Conservation (phyloP, 2,113 vertebrate species). For the Sinocyclocheilus rhinocerous region DNA sequence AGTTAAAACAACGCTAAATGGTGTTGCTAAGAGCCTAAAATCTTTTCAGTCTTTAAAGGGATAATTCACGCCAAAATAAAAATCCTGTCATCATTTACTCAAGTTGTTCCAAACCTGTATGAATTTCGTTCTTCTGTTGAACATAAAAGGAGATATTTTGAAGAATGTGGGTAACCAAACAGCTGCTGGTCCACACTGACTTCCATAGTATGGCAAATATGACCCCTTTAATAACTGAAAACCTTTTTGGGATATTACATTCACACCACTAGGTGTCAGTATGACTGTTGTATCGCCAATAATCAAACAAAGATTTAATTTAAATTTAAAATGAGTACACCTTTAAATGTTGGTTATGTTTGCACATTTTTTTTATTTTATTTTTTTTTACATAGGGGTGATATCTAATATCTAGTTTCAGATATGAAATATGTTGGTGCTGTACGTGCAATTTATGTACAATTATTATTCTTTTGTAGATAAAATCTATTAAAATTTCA, state of each 20-base stretch:
- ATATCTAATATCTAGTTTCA: background rate
- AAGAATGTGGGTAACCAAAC: background rate
- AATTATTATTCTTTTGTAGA: background rate
- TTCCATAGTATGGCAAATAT: too few species aligned
- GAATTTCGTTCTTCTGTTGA: background rate
- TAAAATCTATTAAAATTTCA: background rate
- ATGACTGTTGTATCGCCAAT: too few species aligned
- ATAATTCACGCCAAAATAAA: background rate
- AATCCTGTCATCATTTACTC: too few species aligned
- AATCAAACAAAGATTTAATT: background rate
- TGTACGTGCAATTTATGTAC: background rate
- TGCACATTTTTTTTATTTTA: background rate
- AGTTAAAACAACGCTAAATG: background rate
- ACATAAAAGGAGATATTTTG: background rate
- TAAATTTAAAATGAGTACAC: background rate
- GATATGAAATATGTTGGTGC: background rate
- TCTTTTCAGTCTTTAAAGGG: background rate
- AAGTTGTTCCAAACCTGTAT: too few species aligned
- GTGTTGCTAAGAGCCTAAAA: background rate
- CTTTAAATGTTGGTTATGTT: background rate
- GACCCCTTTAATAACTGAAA: background rate
- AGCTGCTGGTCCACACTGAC: background rate
- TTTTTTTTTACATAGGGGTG: background rate
- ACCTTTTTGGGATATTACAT: too few species aligned
- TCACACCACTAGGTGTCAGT: background rate